phyloP scores from a whole-genome alignment of 2,888 invertebrate genomes.

The Limulus polyphemus region DNA sequence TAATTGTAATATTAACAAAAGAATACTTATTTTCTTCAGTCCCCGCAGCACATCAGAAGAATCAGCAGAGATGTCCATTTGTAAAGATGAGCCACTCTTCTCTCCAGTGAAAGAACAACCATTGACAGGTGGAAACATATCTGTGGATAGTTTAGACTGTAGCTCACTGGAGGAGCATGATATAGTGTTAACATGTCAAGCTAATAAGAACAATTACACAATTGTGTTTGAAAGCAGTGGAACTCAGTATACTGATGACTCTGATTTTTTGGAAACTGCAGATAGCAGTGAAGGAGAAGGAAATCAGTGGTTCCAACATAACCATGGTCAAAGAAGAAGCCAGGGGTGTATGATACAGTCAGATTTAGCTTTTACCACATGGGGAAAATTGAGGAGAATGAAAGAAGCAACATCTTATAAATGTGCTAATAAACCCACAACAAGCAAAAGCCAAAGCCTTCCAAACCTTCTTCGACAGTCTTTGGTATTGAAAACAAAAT shows the following conservation, averaged over 20 bases:
- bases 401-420: conserved; percentile 19
- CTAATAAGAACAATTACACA: conserved; percentile 87
- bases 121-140: conserved; percentile 42
- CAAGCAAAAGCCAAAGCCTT: conserved; percentile 26
- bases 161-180: conserved; percentile 66
- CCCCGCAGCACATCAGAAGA: conserved; percentile 20
- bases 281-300: conserved; percentile 22
- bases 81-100: conserved; percentile 49
- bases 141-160: conserved; percentile 81
- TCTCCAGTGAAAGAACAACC: conserved; percentile 73
- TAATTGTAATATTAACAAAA: background rate
- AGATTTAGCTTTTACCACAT: conserved; percentile 74
- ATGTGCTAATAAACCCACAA: conserved; percentile 6
- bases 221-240: conserved; percentile 71
- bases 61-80: conserved; percentile 16
- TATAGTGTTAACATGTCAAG: conserved; percentile 77
- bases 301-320: conserved; percentile 6
- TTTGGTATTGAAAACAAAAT: conserved; percentile 3
- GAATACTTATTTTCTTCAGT: conserved; percentile 9
- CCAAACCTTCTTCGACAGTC: conserved; percentile 25
- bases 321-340: conserved; percentile 37
- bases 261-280: conserved; percentile 43
- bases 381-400: conserved; percentile 58
- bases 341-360: conserved; percentile 66
- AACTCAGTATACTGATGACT: conserved; percentile 53